Evolutionary conservation across 2,888 invertebrate species (phyloP).

Genomic region (Drosophila colorata): DNA sequence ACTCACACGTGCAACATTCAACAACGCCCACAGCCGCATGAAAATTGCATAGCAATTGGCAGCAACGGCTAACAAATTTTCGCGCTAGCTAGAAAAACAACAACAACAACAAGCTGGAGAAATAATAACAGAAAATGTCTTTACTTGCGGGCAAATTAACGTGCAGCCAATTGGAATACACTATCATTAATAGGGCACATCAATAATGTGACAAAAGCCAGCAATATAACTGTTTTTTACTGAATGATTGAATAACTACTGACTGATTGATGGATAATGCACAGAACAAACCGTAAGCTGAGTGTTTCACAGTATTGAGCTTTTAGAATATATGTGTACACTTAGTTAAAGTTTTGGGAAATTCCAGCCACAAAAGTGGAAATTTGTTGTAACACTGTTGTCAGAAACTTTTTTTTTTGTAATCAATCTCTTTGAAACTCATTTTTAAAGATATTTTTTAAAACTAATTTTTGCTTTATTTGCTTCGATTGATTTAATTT

Average conservation of each 20-base stretch:
- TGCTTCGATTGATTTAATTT: too few relatives aligned
- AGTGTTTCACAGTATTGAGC: too few relatives aligned
- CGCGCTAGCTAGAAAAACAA: constrained; percentile 35
- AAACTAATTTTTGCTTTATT: too few relatives aligned
- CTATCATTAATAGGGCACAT: constrained; percentile 4
- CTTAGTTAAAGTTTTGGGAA: not conserved
- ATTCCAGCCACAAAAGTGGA: not conserved
- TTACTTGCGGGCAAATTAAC: constrained; percentile 48
- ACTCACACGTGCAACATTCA: constrained; percentile 26
- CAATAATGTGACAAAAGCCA: not conserved
- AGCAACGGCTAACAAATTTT: constrained; percentile 58
- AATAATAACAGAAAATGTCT: constrained; percentile 34
- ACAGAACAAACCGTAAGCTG: not conserved
- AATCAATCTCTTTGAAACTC: too few relatives aligned
- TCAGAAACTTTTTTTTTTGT: too few relatives aligned
- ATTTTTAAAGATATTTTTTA: too few relatives aligned
- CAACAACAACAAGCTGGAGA: constrained; percentile 15
- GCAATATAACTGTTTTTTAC: too few relatives aligned
- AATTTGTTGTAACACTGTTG: not conserved
- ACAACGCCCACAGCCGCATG: constrained; percentile 57
- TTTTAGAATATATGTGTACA: too few relatives aligned
- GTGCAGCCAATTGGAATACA: constrained; percentile 33
- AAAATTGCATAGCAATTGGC: constrained; percentile 73
- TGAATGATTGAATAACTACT: not conserved
- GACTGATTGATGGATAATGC: not conserved